Percentiles rank a stretch among this genome's conserved stretches.
phyloP scores from a whole-genome alignment of 2,113 vertebrate species.

The Amphiprion percula region DNA sequence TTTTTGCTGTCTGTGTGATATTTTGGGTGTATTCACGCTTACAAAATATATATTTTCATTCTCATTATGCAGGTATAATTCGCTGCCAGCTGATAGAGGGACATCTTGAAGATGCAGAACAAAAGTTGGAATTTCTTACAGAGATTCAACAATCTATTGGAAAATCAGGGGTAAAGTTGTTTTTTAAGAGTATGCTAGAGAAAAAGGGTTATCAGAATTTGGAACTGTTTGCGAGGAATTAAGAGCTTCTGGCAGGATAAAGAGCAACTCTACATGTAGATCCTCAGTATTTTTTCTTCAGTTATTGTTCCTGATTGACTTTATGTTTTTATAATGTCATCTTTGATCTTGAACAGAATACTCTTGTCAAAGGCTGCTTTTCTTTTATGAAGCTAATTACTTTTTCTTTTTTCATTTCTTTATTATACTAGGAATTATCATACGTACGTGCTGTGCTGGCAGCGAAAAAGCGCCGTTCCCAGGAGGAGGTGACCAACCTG shows the following conservation, averaged over 20 bases:
- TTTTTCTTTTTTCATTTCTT: not conserved
- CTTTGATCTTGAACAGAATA: not conserved
- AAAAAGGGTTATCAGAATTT: not conserved
- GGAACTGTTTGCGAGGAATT: not conserved
- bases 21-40: not conserved
- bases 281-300: not conserved
- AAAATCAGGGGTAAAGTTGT: constrained; percentile 89
- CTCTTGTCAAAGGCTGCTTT: not conserved
- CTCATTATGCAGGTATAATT: constrained; percentile 88
- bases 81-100: constrained; percentile 92
- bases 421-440: constrained; percentile 87
- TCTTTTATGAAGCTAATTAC: not conserved
- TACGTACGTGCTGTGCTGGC: constrained; percentile 91
- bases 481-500: constrained; percentile 90
- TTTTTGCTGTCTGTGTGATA: not conserved
- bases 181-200: constrained; percentile 3
- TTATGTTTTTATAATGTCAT: not conserved
- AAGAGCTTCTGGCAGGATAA: not conserved
- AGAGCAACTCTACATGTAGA: not conserved
- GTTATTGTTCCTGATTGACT: not conserved
- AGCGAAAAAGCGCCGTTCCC: constrained; percentile 85
- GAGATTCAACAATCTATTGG: constrained; percentile 95
- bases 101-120: constrained; percentile 92
- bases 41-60: not conserved
- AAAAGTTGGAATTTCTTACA: constrained; percentile 94